A percentile compares a stretch with the other conserved stretches of the same genome.
Evolutionary conservation across 2,888 invertebrate species (phyloP).

Genomic region (Apotomis capreana): DNA sequence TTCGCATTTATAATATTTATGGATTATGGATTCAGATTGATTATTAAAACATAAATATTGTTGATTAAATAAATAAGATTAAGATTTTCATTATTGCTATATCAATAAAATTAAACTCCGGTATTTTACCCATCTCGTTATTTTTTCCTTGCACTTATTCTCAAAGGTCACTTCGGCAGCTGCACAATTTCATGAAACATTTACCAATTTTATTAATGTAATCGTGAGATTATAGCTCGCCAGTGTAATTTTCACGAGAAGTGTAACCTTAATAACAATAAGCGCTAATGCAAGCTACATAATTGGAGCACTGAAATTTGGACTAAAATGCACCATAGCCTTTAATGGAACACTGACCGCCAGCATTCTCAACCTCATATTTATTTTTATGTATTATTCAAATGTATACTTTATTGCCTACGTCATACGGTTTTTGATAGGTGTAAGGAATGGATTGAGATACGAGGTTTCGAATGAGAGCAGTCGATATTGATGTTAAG

Average conservation of each 20-base stretch:
- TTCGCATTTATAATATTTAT: too few species aligned
- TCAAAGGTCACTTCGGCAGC: constrained; percentile 4
- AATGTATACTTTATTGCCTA: constrained; percentile 7
- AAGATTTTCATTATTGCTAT: too few species aligned
- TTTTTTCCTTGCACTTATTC: background rate
- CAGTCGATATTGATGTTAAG: constrained; percentile 35
- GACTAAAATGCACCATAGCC: constrained; percentile 33
- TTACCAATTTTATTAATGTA: constrained; percentile 37
- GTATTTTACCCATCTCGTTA: background rate
- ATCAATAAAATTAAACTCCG: too few species aligned
- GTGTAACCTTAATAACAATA: constrained; percentile 41
- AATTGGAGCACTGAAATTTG: constrained; percentile 42
- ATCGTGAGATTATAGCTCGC: constrained; percentile 28
- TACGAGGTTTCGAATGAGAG: constrained; percentile 6
- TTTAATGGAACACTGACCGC: constrained; percentile 31
- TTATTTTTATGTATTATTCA: background rate
- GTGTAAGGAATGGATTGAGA: background rate
- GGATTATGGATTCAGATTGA: too few species aligned
- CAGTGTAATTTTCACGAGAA: constrained; percentile 38
- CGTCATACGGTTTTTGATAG: background rate
- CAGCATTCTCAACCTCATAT: constrained; percentile 15
- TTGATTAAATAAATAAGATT: too few species aligned
- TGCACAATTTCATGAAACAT: constrained; percentile 14
- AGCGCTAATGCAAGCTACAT: constrained; percentile 41
- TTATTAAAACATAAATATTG: too few species aligned